These are phyloP conservation scores for Crax fasciolata DNA, from an alignment of 2,797 vertebrate species.

Conservation along the genomic window DNA sequence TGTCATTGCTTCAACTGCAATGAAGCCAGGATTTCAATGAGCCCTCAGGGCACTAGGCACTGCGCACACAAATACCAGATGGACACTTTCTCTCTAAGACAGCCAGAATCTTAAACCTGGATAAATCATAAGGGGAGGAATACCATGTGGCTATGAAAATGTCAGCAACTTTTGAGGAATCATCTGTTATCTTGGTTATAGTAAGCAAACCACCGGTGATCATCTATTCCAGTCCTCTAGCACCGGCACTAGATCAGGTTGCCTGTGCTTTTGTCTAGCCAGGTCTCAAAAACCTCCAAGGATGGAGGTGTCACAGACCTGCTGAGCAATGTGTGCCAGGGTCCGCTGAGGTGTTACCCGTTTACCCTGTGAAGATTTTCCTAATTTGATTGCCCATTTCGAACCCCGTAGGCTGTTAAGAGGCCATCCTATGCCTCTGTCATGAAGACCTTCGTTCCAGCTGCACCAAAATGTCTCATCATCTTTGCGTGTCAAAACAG, in stretches of 20 bases:
- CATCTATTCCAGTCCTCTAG: neutral
- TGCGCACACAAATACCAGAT: neutral
- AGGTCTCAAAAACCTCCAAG: neutral
- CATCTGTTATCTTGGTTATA: neutral
- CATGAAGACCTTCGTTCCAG: neutral
- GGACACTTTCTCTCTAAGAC: neutral
- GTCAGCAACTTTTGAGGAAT: neutral
- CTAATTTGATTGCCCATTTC: neutral
- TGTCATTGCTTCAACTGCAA: neutral
- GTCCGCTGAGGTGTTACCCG: too few relatives aligned
- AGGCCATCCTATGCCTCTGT: neutral
- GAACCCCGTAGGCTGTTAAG: neutral
- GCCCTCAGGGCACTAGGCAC: neutral
- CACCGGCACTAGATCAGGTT: too few relatives aligned
- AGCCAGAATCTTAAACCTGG: neutral
- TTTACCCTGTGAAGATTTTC: neutral
- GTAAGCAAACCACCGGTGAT: neutral
- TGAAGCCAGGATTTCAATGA: neutral
- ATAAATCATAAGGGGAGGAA: too few relatives aligned
- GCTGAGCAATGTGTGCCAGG: neutral
- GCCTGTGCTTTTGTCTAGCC: neutral
- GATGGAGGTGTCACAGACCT: neutral
- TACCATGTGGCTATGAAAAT: neutral
- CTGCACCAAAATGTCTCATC: neutral
- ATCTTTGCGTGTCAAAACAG: neutral